Evolutionary conservation across 2,113 vertebrate genomes (phyloP).

Genomic region (Lepus timidus): DNA sequence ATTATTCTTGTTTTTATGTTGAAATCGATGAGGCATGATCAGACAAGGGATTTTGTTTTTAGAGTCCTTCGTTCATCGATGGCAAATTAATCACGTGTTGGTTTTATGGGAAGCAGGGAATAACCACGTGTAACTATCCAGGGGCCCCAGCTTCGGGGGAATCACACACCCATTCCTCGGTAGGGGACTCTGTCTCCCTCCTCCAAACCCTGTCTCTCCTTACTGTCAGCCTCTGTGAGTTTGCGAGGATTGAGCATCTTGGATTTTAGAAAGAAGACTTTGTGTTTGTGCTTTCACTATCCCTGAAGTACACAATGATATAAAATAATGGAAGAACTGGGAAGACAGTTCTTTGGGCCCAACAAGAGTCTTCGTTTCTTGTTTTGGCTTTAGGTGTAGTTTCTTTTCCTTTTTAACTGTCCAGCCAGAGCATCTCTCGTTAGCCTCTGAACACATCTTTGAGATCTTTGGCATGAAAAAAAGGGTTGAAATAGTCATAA

Average conservation of each 20-base stretch:
- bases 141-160: neutral
- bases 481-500: constrained; percentile 74
- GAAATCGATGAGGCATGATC: constrained; percentile 42
- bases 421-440: constrained; percentile 30
- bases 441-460: constrained; percentile 51
- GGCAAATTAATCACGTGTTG: constrained; percentile 38
- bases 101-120: constrained; percentile 14
- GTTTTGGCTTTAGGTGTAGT: constrained; percentile 1
- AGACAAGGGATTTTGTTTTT: constrained; percentile 49
- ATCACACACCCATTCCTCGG: neutral
- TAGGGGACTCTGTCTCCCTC: neutral
- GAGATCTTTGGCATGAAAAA: constrained; percentile 64
- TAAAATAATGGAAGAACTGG: neutral
- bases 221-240: neutral
- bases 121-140: neutral
- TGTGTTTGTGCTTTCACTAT: neutral
- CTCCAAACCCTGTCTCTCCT: neutral
- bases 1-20: constrained; percentile 21
- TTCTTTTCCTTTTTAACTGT: neutral
- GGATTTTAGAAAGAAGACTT: neutral
- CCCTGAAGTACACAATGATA: constrained; percentile 48
- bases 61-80: constrained; percentile 6
- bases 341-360: constrained; percentile 23
- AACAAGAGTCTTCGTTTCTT: neutral
- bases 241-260: neutral